These are phyloP conservation scores for Apamea epomidion DNA, from an alignment of 2,888 invertebrate species.

Conservation along the genomic window DNA sequence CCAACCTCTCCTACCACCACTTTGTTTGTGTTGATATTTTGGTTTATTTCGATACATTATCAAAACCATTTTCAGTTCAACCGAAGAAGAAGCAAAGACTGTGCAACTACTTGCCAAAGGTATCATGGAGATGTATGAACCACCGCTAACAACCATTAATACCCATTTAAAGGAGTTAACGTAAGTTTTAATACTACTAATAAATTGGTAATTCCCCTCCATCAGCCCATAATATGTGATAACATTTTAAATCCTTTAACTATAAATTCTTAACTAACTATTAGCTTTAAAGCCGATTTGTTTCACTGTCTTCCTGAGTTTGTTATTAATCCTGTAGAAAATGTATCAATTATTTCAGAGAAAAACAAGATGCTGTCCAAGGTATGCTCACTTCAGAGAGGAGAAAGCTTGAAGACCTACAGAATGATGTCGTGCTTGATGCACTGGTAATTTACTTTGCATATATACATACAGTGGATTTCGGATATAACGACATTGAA, in stretches of 20 bases:
- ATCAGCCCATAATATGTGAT: not conserved
- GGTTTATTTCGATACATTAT: not conserved
- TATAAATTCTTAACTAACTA: not conserved
- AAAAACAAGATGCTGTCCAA: slow-evolving; percentile 85
- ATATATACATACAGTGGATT: not conserved
- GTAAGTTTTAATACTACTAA: slow-evolving; percentile 76
- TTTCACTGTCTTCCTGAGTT: not conserved
- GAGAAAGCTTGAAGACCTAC: slow-evolving; percentile 82
- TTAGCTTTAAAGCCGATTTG: not conserved
- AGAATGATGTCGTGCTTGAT: slow-evolving; percentile 86
- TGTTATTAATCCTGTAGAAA: not conserved
- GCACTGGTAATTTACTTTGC: slow-evolving; percentile 78
- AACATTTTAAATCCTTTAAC: not conserved
- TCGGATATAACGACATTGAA: too few species aligned
- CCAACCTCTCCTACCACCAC: not conserved
- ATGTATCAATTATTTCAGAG: slow-evolving; percentile 72
- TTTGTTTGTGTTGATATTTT: slow-evolving; percentile 15
- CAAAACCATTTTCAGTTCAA: slow-evolving; percentile 50
- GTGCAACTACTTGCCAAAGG: slow-evolving; percentile 84
- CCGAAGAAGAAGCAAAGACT: slow-evolving; percentile 78
- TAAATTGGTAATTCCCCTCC: not conserved
- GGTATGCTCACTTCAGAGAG: slow-evolving; percentile 82
- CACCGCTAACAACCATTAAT: slow-evolving; percentile 85
- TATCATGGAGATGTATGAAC: slow-evolving; percentile 85
- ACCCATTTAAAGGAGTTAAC: slow-evolving; percentile 87